Base-by-base conservation (phyloP, 2,888 invertebrate genomes). In the Notodromas monacha region DNA sequence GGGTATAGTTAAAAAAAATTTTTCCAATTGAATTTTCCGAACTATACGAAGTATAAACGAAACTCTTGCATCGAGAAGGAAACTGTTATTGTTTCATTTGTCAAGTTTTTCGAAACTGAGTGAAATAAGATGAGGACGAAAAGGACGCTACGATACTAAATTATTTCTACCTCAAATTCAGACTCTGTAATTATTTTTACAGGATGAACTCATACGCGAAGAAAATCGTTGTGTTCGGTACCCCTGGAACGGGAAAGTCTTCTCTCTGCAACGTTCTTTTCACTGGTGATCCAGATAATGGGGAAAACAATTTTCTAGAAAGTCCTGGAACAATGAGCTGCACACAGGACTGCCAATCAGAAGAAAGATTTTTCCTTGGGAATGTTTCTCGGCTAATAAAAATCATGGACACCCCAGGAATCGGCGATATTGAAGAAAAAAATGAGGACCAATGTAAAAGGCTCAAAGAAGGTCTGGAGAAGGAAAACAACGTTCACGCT, bases 201-300 rank as follows among this genome's bases (percentile, higher is more conserved):
- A n/a, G n/a, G n/a, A n/a, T n/a, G n/a, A n/a, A n/a, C n/a, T n/a
- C n/a, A n/a, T n/a, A n/a, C n/a, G n/a, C n/a, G n/a, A n/a, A n/a
- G n/a, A n/a, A n/a, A n/a, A n/a, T n/a, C n/a, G n/a, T n/a, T n/a
- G n/a, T n/a, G n/a, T n/a, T n/a, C n/a, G n/a, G n/a, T n/a, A n/a
- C n/a, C n/a, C n/a, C 21, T 21, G 21, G 21, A 21, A 21, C 6
- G 6, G 21, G 21, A n/a, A 21, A 21, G n/a, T 21, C 21, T n/a
- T 8, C 8, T n/a, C 21, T 21, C n/a, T 6, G 21, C 8, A 21
- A 21, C n/a, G 21, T 21, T 8, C 21, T 21, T n/a, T n/a, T 21
- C 21, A 21, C 8, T 8, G 8, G 6, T 8, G 8, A 21, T 8
- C 21, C 6, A 6, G 21, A 21, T 21, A n/a, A n/a, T n/a, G 21